Evolutionary conservation across 2,888 invertebrate species (phyloP).

Genomic region (Epistrophe grossulariae): DNA sequence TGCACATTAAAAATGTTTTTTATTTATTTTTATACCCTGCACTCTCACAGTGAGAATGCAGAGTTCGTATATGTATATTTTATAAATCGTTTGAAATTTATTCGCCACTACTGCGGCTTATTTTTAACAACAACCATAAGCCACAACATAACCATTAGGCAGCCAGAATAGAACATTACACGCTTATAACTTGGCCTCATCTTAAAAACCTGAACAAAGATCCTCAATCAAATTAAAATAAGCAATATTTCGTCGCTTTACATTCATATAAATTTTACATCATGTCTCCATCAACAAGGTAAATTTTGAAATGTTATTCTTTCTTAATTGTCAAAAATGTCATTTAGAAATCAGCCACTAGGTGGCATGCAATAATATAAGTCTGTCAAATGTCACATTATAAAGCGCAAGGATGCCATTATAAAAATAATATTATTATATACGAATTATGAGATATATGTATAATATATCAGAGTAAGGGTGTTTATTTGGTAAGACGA

Average conservation of each 20-base stretch:
- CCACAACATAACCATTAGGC: conserved; percentile 4
- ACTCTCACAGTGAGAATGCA: conserved; percentile 24
- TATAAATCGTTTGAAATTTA: conserved; percentile 18
- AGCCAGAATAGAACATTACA: not conserved
- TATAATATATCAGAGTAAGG: not conserved
- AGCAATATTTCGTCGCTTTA: not conserved
- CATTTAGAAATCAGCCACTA: conserved; percentile 40
- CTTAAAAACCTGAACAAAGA: not conserved
- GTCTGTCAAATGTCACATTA: conserved; percentile 36
- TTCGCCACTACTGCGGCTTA: conserved; percentile 17
- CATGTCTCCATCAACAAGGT: conserved; percentile 17
- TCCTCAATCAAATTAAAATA: conserved; percentile 13
- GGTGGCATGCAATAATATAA: conserved; percentile 18
- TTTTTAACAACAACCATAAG: not conserved
- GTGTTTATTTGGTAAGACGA: conserved; percentile 12
- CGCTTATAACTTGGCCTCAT: not conserved
- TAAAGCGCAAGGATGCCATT: conserved; percentile 22
- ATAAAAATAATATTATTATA: conserved; percentile 5
- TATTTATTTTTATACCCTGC: conserved; percentile 59
- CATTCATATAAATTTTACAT: not conserved
- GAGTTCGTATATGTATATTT: not conserved
- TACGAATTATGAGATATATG: too few relatives aligned
- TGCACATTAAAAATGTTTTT: conserved; percentile 47
- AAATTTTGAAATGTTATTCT: conserved; percentile 26
- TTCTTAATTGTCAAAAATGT: conserved; percentile 59